Conservation (phyloP, 2,888 invertebrate species). For the Pristionchus entomophagus region DNA sequence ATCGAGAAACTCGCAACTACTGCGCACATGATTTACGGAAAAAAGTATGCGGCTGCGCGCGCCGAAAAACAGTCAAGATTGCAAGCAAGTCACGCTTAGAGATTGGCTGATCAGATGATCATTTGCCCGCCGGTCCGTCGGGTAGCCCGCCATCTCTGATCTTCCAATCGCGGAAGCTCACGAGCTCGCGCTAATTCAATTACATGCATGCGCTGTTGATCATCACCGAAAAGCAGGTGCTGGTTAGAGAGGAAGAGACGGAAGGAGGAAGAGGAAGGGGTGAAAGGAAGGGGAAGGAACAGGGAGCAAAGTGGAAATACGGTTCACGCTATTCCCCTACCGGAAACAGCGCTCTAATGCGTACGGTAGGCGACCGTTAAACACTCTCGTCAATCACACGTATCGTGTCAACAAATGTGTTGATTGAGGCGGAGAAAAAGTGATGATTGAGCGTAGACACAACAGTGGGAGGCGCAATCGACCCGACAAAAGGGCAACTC, state of each 20-base stretch:
- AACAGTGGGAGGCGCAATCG: background rate
- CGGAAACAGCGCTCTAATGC: background rate
- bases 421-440: background rate
- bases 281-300: background rate
- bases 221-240: background rate
- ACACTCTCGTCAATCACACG: too few relatives aligned
- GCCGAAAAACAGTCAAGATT: background rate
- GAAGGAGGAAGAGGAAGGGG: background rate
- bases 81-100: background rate
- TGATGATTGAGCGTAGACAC: background rate
- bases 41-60: background rate
- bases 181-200: background rate
- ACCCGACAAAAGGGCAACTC: background rate
- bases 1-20: background rate
- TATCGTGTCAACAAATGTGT: too few relatives aligned
- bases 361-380: background rate
- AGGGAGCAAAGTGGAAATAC: constrained; percentile 1
- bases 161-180: constrained; percentile 4
- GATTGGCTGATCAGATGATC: background rate
- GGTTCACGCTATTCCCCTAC: background rate
- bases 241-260: background rate
- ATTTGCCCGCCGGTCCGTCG: too few relatives aligned
- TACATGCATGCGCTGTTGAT: background rate
- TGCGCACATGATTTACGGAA: background rate
- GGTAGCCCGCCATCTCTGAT: background rate